These are phyloP conservation scores for Eurypyga helias DNA, from an alignment of 2,113 vertebrate species.

Conservation along the genomic window DNA sequence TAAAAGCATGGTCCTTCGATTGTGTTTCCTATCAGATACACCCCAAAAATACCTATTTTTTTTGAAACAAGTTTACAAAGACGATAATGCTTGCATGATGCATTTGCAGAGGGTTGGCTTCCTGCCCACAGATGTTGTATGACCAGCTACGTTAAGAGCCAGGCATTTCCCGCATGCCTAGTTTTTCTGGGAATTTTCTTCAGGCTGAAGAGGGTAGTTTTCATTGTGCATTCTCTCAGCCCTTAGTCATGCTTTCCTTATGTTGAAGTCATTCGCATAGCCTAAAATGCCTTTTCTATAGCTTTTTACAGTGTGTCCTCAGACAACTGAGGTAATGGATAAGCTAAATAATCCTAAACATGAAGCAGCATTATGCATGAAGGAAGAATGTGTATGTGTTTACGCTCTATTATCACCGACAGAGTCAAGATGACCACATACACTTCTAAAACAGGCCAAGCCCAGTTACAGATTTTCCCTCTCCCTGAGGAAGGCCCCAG, in stretches of 20 bases:
- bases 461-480: not conserved
- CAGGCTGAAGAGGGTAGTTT: conserved; percentile 57
- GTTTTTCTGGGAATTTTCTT: conserved; percentile 81
- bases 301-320: conserved; percentile 55
- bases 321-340: conserved; percentile 64
- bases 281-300: conserved; percentile 56
- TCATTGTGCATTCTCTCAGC: conserved; percentile 61
- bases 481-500: not conserved
- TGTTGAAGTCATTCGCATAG: conserved; percentile 54
- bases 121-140: conserved; percentile 14
- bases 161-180: conserved; percentile 75
- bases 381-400: not conserved
- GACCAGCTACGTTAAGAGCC: conserved; percentile 38
- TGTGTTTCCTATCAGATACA: not conserved
- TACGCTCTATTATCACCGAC: not conserved
- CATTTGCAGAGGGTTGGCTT: conserved; percentile 50
- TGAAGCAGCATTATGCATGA: conserved; percentile 32
- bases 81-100: not conserved
- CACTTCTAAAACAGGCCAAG: conserved; percentile 18
- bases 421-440: not conserved
- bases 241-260: conserved; percentile 80
- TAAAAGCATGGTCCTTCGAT: not conserved
- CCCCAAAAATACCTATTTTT: not conserved
- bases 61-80: conserved; percentile 3
- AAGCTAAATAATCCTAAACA: conserved; percentile 61